Conservation (phyloP, 2,888 invertebrate genomes). For the Hecatera dysodea region DNA sequence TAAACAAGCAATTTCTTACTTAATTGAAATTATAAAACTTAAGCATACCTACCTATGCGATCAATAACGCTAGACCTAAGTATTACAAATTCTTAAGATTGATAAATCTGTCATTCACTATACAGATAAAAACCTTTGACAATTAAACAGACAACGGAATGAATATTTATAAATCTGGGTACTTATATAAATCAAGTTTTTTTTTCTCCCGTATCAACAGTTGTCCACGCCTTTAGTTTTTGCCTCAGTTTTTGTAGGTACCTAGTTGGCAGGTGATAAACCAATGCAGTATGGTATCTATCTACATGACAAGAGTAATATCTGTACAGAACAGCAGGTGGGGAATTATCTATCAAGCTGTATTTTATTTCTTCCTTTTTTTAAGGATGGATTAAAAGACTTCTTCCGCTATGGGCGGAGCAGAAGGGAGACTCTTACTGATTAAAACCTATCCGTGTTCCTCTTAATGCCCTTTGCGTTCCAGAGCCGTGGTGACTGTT, state of each 20-base stretch:
- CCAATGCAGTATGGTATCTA: constrained; percentile 36
- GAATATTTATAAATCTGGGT: background rate
- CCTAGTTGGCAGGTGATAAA: constrained; percentile 40
- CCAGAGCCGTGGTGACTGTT: too few species aligned
- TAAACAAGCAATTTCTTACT: too few species aligned
- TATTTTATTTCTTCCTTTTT: constrained; percentile 22
- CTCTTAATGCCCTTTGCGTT: too few species aligned
- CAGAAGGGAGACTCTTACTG: too few species aligned
- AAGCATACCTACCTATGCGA: too few species aligned
- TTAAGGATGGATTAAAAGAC: too few species aligned
- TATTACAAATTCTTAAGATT: too few species aligned
- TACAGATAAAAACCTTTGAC: background rate
- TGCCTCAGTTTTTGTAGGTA: constrained; percentile 41
- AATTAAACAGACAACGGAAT: background rate
- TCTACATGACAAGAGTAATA: constrained; percentile 35
- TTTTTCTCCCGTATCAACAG: constrained; percentile 30
- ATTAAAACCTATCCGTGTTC: too few species aligned
- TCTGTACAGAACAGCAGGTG: constrained; percentile 30
- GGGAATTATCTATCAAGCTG: background rate
- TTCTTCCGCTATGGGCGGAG: too few species aligned
- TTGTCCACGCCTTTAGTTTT: constrained; percentile 49
- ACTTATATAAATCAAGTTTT: background rate
- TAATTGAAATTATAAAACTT: too few species aligned
- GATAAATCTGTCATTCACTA: constrained; percentile 12
- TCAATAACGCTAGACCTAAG: too few species aligned